A percentile compares a stretch with the other conserved stretches of the same genome.
Conservation (phyloP, 2,113 vertebrate species). For the Embiotoca jacksoni region DNA sequence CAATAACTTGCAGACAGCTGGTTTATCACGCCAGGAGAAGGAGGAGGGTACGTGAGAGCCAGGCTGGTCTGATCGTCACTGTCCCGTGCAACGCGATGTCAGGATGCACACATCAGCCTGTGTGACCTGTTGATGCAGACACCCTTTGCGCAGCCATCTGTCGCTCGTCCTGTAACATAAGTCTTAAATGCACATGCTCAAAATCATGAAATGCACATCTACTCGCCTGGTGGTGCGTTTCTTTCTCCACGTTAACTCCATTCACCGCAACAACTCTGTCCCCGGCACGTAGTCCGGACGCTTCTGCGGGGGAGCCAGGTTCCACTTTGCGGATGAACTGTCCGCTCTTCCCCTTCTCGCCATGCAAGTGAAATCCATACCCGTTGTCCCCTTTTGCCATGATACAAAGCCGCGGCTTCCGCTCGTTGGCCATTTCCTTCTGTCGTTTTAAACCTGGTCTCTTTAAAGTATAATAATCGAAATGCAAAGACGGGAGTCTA, state of each 20-base stretch:
- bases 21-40: not conserved
- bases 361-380: constrained; percentile 97
- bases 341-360: constrained; percentile 95
- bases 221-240: constrained; percentile 94
- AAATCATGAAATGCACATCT: not conserved
- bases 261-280: constrained; percentile 95
- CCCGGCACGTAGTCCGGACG: constrained; percentile 90
- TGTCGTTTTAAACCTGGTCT: constrained; percentile 12
- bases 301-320: constrained; percentile 91
- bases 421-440: constrained; percentile 87
- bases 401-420: constrained; percentile 91
- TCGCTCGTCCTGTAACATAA: not conserved
- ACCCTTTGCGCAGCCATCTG: not conserved
- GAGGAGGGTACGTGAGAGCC: not conserved
- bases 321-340: constrained; percentile 97
- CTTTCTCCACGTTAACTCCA: constrained; percentile 93
- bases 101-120: constrained; percentile 3
- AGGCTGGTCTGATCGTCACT: not conserved
- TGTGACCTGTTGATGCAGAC: constrained; percentile 29
- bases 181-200: too few species aligned
- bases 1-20: not conserved
- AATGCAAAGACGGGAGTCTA: constrained; percentile 47
- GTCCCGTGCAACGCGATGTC: not conserved
- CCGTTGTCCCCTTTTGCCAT: constrained; percentile 90
- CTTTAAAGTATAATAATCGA: not conserved